A percentile compares a stretch with the other conserved stretches of the same genome.
Evolutionary conservation across 2,888 invertebrate genomes (phyloP).

Genomic region (Amblyteles armatorius): DNA sequence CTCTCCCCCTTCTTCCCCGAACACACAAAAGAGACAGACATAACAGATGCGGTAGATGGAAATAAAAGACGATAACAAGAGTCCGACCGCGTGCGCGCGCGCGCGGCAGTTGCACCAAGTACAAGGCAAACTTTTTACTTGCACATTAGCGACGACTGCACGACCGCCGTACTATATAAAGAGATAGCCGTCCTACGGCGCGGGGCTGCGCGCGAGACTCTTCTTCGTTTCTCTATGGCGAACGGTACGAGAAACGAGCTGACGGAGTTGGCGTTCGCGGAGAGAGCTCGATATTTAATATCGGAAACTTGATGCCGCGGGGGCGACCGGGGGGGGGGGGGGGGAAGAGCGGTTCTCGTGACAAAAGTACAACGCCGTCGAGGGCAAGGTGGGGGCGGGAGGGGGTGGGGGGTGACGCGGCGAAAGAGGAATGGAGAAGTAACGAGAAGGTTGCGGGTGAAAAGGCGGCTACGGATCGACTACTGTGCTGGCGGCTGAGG

Average conservation of each 20-base stretch:
- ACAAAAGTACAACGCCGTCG: slow-evolving; percentile 79
- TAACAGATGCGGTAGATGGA: no score
- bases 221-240: slow-evolving; percentile 27
- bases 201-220: slow-evolving; percentile 18
- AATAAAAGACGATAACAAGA: no score
- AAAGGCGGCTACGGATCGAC: slow-evolving; percentile 43
- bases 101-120: no score
- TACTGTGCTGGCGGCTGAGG: slow-evolving; percentile 12
- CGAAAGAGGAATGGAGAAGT: slow-evolving; percentile 40
- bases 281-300: slow-evolving; percentile 71
- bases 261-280: slow-evolving; percentile 43
- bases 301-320: slow-evolving; percentile 65
- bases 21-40: no score
- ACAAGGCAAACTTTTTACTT: slow-evolving; percentile 49
- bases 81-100: no score
- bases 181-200: slow-evolving; percentile 6
- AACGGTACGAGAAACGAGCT: slow-evolving; percentile 36
- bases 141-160: slow-evolving; percentile 11
- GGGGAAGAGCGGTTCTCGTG: slow-evolving; percentile 75
- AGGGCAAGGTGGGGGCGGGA: slow-evolving; percentile 39
- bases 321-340: not conserved
- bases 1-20: no score
- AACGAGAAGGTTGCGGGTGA: slow-evolving; percentile 62
- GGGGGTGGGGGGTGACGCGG: slow-evolving; percentile 17
- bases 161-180: slow-evolving; percentile 8